phyloP scores from a whole-genome alignment of 2,113 vertebrate genomes.

The Notechis scutatus region DNA sequence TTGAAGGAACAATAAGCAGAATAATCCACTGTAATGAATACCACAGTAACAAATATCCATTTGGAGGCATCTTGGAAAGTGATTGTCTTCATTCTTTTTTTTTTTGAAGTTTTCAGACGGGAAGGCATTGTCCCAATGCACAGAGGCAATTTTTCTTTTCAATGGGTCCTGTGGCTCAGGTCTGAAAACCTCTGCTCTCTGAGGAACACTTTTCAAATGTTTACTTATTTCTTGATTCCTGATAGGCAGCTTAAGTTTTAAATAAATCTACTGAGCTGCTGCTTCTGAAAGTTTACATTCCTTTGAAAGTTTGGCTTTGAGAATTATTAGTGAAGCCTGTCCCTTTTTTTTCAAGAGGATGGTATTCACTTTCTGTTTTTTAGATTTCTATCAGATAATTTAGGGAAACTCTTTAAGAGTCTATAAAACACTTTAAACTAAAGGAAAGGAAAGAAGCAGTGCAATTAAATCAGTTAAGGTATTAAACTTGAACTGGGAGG shows the following conservation, averaged over 20 bases:
- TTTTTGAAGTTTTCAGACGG: constrained; percentile 63
- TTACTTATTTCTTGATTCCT: constrained; percentile 71
- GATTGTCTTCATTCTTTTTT: constrained; percentile 68
- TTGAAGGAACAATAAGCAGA: constrained; percentile 21
- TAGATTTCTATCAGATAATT: constrained; percentile 50
- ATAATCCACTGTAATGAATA: not conserved
- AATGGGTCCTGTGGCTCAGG: constrained; percentile 66
- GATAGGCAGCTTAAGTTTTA: constrained; percentile 55
- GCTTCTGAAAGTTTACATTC: constrained; percentile 60
- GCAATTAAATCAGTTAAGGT: not conserved
- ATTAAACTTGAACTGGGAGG: not conserved
- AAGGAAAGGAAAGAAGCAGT: not conserved
- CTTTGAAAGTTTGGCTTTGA: constrained; percentile 62
- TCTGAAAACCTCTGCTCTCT: constrained; percentile 67
- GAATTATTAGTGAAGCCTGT: constrained; percentile 58
- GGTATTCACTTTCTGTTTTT: not conserved
- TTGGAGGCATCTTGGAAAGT: constrained; percentile 68
- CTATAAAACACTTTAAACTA: constrained; percentile 34
- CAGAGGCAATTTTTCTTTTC: constrained; percentile 71
- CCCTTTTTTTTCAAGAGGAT: constrained; percentile 37
- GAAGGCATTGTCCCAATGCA: constrained; percentile 66
- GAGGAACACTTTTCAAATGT: constrained; percentile 65
- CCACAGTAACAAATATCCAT: constrained; percentile 62
- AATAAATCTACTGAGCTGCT: constrained; percentile 56
- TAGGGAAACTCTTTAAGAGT: constrained; percentile 34